These are phyloP conservation scores for Sussaba pulchella DNA, from an alignment of 2,888 invertebrate genomes.

Conservation along the genomic window DNA sequence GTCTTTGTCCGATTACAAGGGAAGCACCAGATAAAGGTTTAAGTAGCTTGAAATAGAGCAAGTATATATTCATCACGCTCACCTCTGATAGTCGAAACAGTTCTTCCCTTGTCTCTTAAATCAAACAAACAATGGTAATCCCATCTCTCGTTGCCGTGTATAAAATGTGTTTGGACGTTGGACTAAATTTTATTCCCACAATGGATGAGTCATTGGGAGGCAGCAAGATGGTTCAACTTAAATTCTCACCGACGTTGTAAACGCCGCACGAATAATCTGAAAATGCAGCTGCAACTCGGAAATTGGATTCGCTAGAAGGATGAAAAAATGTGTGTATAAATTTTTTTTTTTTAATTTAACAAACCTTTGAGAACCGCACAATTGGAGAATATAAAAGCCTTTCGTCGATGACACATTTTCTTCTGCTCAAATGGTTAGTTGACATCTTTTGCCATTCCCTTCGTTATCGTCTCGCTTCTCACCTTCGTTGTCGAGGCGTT, in stretches of 20 bases:
- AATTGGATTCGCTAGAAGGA: slow-evolving; percentile 79
- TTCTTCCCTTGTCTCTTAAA: too few relatives aligned
- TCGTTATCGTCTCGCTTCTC: too few relatives aligned
- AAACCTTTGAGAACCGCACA: slow-evolving; percentile 86
- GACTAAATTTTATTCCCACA: slow-evolving; percentile 87
- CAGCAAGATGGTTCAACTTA: slow-evolving; percentile 82
- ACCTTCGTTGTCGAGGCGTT: too few relatives aligned
- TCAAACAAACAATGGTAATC: too few relatives aligned
- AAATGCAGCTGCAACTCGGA: slow-evolving; percentile 85
- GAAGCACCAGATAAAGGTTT: too few relatives aligned
- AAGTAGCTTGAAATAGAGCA: too few relatives aligned
- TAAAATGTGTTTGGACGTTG: slow-evolving; percentile 86
- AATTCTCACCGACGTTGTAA: slow-evolving; percentile 84
- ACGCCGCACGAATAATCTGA: slow-evolving; percentile 85
- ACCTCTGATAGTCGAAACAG: too few relatives aligned
- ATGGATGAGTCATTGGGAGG: slow-evolving; percentile 85
- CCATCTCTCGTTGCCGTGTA: slow-evolving; percentile 87
- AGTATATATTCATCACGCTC: too few relatives aligned
- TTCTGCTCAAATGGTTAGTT: too few relatives aligned
- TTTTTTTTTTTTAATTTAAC: background rate
- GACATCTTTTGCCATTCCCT: too few relatives aligned
- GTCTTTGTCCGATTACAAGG: too few relatives aligned
- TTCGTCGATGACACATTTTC: slow-evolving; percentile 85
- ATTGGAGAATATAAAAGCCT: slow-evolving; percentile 87
- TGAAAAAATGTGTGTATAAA: slow-evolving; percentile 34